These are phyloP conservation scores for Sarcophaga carnaria DNA, from an alignment of 2,888 invertebrate genomes.

Conservation along the genomic window DNA sequence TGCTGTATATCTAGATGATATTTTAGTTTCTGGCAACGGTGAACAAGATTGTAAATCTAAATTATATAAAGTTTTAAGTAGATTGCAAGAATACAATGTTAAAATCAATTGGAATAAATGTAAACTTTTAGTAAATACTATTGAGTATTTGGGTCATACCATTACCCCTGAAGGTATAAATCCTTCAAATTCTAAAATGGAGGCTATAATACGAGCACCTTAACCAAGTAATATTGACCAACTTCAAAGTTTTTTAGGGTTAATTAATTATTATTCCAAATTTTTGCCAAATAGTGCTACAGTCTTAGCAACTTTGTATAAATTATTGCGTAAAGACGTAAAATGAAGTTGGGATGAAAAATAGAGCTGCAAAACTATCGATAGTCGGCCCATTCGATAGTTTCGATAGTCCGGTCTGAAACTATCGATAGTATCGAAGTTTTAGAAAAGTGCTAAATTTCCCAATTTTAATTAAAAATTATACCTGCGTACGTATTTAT, in stretches of 20 bases:
- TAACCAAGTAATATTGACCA: background rate
- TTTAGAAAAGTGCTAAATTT: no score
- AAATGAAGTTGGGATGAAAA: no score
- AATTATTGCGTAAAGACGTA: no score
- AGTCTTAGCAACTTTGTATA: background rate
- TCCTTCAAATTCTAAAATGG: constrained; percentile 56
- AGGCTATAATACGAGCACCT: no score
- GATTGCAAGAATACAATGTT: constrained; percentile 44
- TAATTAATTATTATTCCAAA: constrained; percentile 46
- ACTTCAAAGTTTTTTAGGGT: constrained; percentile 46
- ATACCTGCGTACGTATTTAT: no score
- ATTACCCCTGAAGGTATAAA: constrained; percentile 46
- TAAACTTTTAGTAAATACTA: no score
- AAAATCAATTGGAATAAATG: constrained; percentile 44
- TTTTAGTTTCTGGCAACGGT: constrained; percentile 50
- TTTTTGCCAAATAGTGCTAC: background rate
- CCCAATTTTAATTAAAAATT: no score
- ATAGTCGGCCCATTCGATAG: no score
- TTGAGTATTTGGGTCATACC: no score
- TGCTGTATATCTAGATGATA: constrained; percentile 51
- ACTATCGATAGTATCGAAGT: no score
- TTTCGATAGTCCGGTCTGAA: no score
- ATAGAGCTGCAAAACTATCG: no score
- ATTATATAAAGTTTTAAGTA: constrained; percentile 28
- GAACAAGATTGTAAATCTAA: constrained; percentile 10